These are phyloP conservation scores for Hedychridium roseum DNA, from an alignment of 2,888 invertebrate genomes.

Conservation along the genomic window DNA sequence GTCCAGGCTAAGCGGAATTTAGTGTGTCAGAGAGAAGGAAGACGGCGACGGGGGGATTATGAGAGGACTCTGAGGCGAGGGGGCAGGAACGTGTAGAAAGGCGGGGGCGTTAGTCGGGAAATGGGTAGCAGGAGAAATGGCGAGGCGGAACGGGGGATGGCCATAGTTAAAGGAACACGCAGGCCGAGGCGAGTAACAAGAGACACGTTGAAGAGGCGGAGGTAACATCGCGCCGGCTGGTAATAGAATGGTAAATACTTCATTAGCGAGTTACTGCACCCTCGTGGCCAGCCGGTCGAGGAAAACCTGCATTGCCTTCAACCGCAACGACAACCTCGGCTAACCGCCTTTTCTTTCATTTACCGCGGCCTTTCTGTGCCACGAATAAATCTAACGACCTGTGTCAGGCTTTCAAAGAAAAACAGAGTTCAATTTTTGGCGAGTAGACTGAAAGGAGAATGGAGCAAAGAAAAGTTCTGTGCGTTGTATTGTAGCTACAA, in stretches of 20 bases:
- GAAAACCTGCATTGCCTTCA: no score
- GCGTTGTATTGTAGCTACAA: no score
- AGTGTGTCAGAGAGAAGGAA: no score
- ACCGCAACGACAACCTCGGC: no score
- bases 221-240: slow-evolving; percentile 25
- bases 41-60: background rate
- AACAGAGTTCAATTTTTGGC: no score
- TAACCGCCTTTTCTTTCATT: background rate
- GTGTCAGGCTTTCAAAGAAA: no score
- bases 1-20: no score
- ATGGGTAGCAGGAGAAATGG: background rate
- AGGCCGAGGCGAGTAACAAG: slow-evolving; percentile 5
- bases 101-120: slow-evolving; percentile 10
- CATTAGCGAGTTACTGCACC: slow-evolving; percentile 48
- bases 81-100: background rate
- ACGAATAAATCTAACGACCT: background rate
- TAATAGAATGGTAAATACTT: slow-evolving; percentile 56
- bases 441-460: no score
- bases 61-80: background rate
- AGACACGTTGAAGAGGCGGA: slow-evolving; percentile 13
- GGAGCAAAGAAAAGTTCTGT: background rate
- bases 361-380: background rate
- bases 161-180: no score
- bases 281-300: slow-evolving; percentile 30
- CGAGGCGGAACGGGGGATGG: slow-evolving; percentile 5